Base-by-base conservation (phyloP, 2,888 invertebrate species). In the Exephanes ischioxanthus region DNA sequence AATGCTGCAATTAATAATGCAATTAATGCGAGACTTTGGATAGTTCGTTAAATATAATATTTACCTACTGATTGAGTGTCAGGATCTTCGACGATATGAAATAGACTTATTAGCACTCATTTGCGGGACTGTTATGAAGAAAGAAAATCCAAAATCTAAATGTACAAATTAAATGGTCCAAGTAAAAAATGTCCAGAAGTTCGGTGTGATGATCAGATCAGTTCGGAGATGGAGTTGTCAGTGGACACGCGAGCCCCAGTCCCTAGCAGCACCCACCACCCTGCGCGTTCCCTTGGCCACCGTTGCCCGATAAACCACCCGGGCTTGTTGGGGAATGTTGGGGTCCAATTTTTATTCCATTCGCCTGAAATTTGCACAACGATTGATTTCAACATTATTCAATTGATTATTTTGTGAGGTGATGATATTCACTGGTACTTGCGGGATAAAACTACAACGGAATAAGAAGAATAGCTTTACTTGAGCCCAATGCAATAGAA, bases 341-440 rank as follows among this genome's bases (percentile, higher is more conserved):
- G 87, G 99, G 99, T 78, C 99, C 99, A 92, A 99, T 98, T 96
- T 99, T 99, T 94, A 99, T 99, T 91, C 99, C 99, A 94, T 99
- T 99, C 89, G 99, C 99, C 99, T 99, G 94, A 26, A 95, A 94
- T 87, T 45, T 83, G 89, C 89, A n/a, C 5, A 7, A 45, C 9
- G 11, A 26, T 11, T 4, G 0, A 4, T 48, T 16, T 48, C 16
- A 48, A 48, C 14, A 48, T 48, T 48, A 48, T 48, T 16, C 45
- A 4, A 48, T 48, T 48, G 16, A 9, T 41, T 2, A 48, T 16
- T 48, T 48, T 48, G n/a, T 6, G 53, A n/a, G 53, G n/a, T 1
- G n/a, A 53, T n/a, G 22, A 55, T 58, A 30, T 41, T 87, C 80
- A 83, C 11, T 11, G 41, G 11, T 41, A 41, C 19, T 16, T 16